These are phyloP conservation scores for Lepidocolaptes lacrymiger DNA, from an alignment of 2,797 vertebrate species.

Conservation along the genomic window DNA sequence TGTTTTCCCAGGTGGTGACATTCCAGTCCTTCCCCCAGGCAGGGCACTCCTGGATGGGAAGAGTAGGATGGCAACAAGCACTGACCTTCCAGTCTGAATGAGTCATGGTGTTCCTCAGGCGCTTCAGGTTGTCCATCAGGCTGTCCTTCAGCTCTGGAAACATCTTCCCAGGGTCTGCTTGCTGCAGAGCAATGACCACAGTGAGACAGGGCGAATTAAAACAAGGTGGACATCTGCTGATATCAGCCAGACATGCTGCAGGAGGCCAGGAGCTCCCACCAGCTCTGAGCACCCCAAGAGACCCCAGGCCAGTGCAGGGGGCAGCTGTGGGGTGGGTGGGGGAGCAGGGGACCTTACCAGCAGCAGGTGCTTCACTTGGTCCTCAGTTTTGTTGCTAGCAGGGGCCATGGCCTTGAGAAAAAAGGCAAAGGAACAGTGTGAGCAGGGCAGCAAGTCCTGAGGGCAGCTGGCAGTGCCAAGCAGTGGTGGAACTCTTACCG, in stretches of 20 bases:
- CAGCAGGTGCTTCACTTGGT: conserved; percentile 84
- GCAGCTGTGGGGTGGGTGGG: accelerated
- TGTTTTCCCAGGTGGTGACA: neutral
- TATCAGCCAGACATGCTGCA: neutral
- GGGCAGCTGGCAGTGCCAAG: neutral
- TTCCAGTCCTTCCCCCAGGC: neutral
- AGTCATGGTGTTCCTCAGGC: conserved; percentile 74
- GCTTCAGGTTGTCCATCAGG: conserved; percentile 80
- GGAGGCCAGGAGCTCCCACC: neutral
- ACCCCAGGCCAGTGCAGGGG: neutral
- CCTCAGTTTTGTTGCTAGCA: conserved; percentile 78
- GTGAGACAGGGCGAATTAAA: neutral
- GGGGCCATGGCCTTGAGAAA: conserved; percentile 34
- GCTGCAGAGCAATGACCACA: conserved; percentile 30
- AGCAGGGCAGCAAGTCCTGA: accelerated
- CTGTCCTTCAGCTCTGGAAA: conserved; percentile 82
- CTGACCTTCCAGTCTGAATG: conserved; percentile 83
- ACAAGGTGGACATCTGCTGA: accelerated
- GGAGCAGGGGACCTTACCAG: conserved; percentile 71
- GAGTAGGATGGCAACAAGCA: neutral
- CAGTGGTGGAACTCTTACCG: neutral
- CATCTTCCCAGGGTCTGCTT: conserved; percentile 61
- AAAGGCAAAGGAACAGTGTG: neutral
- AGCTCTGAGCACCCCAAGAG: neutral
- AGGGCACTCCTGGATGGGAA: neutral